Evolutionary conservation across 2,113 vertebrate genomes (phyloP).

Genomic region (Thunnus maccoyii): DNA sequence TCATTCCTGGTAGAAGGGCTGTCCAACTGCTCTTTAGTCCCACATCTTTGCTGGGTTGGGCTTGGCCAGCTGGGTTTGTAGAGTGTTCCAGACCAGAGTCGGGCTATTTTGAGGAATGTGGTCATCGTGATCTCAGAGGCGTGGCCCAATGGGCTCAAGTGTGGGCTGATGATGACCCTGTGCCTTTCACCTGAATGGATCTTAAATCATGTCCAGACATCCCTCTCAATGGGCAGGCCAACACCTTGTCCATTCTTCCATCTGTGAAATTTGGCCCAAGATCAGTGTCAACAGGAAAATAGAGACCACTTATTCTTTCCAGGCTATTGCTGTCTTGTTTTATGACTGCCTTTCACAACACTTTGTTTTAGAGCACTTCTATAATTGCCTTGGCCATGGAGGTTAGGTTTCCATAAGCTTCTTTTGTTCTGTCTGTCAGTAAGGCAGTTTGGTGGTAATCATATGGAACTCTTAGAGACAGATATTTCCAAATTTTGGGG

Average conservation of each 20-base stretch:
- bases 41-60: slow-evolving; percentile 56
- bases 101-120: slow-evolving; percentile 68
- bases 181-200: slow-evolving; percentile 64
- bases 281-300: slow-evolving; percentile 52
- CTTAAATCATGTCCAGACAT: slow-evolving; percentile 57
- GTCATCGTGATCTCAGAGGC: slow-evolving; percentile 59
- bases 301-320: slow-evolving; percentile 8
- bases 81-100: slow-evolving; percentile 33
- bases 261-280: slow-evolving; percentile 45
- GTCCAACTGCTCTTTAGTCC: slow-evolving; percentile 36
- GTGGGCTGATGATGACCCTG: slow-evolving; percentile 44
- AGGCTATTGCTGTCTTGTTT: slow-evolving; percentile 4
- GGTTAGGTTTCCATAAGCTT: background rate
- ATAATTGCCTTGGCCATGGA: background rate
- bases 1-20: slow-evolving; percentile 28
- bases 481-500: no score
- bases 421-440: background rate
- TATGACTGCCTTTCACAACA: background rate
- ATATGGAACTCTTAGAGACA: no score
- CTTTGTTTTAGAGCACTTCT: background rate
- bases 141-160: slow-evolving; percentile 61
- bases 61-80: slow-evolving; percentile 49
- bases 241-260: slow-evolving; percentile 18
- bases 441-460: background rate
- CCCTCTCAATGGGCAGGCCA: background rate